These are phyloP conservation scores for Ooceraea biroi DNA, from an alignment of 1,140 invertebrate genomes.

Conservation along the genomic window DNA sequence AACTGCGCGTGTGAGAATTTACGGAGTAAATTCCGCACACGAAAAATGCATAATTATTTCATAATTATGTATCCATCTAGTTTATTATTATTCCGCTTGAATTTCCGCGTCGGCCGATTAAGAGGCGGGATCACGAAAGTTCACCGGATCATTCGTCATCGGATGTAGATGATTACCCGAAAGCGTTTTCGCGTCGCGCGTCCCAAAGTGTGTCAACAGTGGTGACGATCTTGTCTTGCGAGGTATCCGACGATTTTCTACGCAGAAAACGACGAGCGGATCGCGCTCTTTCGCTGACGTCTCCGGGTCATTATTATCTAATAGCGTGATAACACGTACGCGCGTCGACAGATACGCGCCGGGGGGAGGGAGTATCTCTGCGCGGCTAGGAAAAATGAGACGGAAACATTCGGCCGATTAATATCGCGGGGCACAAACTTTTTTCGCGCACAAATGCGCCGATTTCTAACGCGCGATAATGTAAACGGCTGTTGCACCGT, in stretches of 20 bases:
- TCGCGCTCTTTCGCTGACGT: slow-evolving; percentile 19
- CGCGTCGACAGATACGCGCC: slow-evolving; percentile 13
- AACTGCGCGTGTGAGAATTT: not conserved
- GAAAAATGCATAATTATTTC: no score
- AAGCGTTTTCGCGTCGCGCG: not conserved
- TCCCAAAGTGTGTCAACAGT: slow-evolving; percentile 17
- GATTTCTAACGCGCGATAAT: slow-evolving; percentile 1
- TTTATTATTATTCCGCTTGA: no score
- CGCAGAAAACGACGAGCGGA: slow-evolving; percentile 31
- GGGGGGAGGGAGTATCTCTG: slow-evolving; percentile 29
- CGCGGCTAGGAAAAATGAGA: slow-evolving; percentile 31
- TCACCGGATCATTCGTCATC: slow-evolving; percentile 16
- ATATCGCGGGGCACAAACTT: slow-evolving; percentile 16
- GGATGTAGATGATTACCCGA: not conserved
- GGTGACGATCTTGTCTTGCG: slow-evolving; percentile 7
- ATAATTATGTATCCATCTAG: no score
- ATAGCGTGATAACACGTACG: slow-evolving; percentile 63
- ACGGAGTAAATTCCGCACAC: not conserved
- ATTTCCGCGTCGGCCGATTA: not conserved
- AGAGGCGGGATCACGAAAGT: slow-evolving; percentile 14
- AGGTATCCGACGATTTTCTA: slow-evolving; percentile 32
- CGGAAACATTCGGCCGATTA: slow-evolving; percentile 29
- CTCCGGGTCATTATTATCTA: slow-evolving; percentile 73
- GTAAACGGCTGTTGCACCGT: slow-evolving; percentile 22
- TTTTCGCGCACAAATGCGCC: not conserved